These are phyloP conservation scores for Sminthurides aquaticus DNA, from an alignment of 2,888 invertebrate species.

Conservation along the genomic window DNA sequence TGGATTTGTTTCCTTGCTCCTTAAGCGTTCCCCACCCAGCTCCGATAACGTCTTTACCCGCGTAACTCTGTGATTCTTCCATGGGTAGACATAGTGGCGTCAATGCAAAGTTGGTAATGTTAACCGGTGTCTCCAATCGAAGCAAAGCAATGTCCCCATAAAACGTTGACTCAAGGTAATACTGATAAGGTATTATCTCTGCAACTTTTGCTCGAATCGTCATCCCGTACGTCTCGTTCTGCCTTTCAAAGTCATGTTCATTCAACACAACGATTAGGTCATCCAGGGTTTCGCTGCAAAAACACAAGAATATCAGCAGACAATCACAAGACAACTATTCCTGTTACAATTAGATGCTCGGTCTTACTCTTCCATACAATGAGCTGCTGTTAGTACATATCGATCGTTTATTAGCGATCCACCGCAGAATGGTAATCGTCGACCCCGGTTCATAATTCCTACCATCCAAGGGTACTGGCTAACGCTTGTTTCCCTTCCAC, in stretches of 20 bases:
- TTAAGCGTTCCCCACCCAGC: constrained; percentile 39
- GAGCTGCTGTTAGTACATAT: constrained; percentile 68
- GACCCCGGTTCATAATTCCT: constrained; percentile 33
- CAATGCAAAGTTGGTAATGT: constrained; percentile 27
- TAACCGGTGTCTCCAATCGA: constrained; percentile 32
- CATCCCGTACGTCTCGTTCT: constrained; percentile 31
- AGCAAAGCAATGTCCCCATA: constrained; percentile 40
- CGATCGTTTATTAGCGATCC: constrained; percentile 64
- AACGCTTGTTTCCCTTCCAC: constrained; percentile 36
- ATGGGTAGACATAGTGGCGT: constrained; percentile 38
- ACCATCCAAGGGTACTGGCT: constrained; percentile 41
- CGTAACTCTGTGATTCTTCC: constrained; percentile 22
- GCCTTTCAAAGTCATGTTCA: constrained; percentile 40
- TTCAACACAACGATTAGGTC: constrained; percentile 38
- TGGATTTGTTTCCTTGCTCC: constrained; percentile 32
- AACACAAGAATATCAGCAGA: constrained; percentile 1
- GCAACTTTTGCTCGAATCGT: constrained; percentile 29
- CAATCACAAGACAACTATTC: background rate
- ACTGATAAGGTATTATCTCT: constrained; percentile 39
- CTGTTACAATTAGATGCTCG: background rate
- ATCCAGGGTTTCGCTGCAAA: constrained; percentile 34
- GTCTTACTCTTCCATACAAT: constrained; percentile 68
- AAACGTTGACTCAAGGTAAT: constrained; percentile 40
- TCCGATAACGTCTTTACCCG: constrained; percentile 36
- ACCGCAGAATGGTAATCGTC: constrained; percentile 63